phyloP scores from a whole-genome alignment of 2,797 vertebrate species.

The Acridotheres tristis region DNA sequence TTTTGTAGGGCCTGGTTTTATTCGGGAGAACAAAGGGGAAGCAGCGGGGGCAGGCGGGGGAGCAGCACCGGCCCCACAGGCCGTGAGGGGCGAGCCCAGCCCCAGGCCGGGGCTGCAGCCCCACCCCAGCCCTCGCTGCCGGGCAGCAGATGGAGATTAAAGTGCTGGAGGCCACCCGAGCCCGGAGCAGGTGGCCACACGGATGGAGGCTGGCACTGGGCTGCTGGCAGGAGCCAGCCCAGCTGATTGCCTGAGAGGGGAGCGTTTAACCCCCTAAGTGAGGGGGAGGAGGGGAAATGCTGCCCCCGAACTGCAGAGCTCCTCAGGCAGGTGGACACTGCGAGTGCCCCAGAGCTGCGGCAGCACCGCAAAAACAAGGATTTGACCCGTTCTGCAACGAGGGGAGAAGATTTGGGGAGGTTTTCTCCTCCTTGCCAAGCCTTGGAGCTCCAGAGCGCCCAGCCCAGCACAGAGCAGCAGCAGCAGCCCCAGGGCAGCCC shows the following conservation, averaged over 20 bases:
- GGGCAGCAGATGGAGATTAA: conserved; percentile 57
- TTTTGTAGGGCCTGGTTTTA: fast-evolving
- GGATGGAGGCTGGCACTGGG: conserved; percentile 41
- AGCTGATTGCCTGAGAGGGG: neutral
- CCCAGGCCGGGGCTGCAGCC: neutral
- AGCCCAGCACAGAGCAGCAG: too few relatives aligned
- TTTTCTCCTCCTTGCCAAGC: neutral
- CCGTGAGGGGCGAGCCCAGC: neutral
- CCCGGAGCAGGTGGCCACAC: conserved; percentile 64
- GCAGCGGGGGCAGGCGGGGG: neutral
- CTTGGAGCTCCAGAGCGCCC: too few relatives aligned
- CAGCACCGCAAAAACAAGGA: fast-evolving
- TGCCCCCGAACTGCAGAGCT: neutral
- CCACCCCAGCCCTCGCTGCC: neutral
- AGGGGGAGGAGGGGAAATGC: neutral
- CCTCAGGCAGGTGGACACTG: neutral
- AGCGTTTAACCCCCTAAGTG: neutral
- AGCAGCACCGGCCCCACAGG: neutral
- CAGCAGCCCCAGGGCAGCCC: neutral
- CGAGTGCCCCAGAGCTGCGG: neutral
- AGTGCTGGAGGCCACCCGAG: conserved; percentile 23
- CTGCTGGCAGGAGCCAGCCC: conserved; percentile 26
- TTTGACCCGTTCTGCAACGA: neutral
- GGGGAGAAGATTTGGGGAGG: fast-evolving
- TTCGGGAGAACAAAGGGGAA: neutral